Conservation (phyloP, 1,140 invertebrate genomes). For the Zeugodacus cucurbitae region DNA sequence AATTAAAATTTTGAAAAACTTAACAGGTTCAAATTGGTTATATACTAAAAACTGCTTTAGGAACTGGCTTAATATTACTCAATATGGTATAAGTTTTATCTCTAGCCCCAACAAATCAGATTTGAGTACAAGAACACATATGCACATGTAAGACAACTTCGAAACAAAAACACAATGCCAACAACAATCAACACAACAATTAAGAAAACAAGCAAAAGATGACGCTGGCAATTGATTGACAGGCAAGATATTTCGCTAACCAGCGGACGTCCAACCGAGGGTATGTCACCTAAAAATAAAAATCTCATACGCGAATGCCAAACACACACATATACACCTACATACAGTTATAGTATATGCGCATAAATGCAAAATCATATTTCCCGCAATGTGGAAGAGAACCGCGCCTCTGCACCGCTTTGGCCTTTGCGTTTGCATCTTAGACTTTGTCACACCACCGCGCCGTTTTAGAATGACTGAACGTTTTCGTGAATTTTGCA, state of each 20-base stretch:
- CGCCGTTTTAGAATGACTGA: background rate
- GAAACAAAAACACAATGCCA: background rate
- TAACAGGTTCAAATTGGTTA: no score
- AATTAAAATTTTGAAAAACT: no score
- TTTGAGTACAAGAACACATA: background rate
- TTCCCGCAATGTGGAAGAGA: background rate
- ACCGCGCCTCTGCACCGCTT: background rate
- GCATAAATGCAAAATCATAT: conserved; percentile 15
- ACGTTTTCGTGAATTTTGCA: conserved; percentile 46
- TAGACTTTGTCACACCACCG: background rate
- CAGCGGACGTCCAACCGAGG: conserved; percentile 60
- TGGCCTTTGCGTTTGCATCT: background rate
- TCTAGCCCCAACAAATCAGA: no score
- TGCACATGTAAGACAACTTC: background rate
- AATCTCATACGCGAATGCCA: conserved; percentile 61
- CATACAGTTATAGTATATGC: no score
- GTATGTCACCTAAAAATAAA: conserved; percentile 66
- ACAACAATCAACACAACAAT: conserved; percentile 17
- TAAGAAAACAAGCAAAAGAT: background rate
- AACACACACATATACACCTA: background rate
- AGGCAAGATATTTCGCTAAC: conserved; percentile 46
- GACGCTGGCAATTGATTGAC: conserved; percentile 40
- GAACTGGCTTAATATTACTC: no score
- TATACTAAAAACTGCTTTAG: no score
- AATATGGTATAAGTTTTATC: no score